phyloP scores from a whole-genome alignment of 2,888 invertebrate species.

The Acanthacorydalis orientalis region DNA sequence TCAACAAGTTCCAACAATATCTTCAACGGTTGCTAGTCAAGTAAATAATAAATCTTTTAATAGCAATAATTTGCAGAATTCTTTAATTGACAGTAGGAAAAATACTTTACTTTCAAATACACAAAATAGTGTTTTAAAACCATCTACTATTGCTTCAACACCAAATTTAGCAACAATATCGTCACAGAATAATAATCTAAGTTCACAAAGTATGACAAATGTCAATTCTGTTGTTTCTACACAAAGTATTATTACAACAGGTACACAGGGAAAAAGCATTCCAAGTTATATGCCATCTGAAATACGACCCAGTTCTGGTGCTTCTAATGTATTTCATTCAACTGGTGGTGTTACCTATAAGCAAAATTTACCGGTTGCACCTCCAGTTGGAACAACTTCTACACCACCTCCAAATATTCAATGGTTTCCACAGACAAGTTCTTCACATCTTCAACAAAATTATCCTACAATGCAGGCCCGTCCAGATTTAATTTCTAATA shows the following conservation, averaged over 20 bases:
- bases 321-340: not conserved
- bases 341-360: not conserved
- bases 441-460: not conserved
- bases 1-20: no score
- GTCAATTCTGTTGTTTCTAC: not conserved
- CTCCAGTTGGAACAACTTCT: not conserved
- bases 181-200: no score
- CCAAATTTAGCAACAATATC: no score
- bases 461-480: no score
- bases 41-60: no score
- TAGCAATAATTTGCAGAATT: no score
- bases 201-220: not conserved
- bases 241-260: not conserved
- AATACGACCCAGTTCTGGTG: not conserved
- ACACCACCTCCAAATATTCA: not conserved
- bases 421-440: not conserved
- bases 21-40: no score
- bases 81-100: no score
- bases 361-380: not conserved
- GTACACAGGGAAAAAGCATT: not conserved
- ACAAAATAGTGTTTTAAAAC: no score
- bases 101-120: no score
- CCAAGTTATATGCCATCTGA: not conserved
- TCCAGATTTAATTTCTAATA: no score
- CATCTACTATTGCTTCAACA: no score